Conservation (phyloP, 2,888 invertebrate genomes). For the Cerastoderma edule region DNA sequence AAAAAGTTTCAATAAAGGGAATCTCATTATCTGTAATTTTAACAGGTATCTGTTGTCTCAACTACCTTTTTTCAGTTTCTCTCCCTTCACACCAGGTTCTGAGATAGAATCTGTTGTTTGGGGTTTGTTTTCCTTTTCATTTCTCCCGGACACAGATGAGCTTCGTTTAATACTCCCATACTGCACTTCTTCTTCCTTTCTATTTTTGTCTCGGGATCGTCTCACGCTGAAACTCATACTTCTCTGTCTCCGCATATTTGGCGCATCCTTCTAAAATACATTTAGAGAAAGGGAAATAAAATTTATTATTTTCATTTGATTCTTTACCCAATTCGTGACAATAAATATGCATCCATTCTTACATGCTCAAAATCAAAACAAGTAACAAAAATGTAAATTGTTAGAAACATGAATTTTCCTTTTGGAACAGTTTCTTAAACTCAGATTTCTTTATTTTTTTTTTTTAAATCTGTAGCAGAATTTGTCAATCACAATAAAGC, state of each 20-base stretch:
- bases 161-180: constrained; percentile 66
- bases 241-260: constrained; percentile 42
- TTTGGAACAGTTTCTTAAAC: too few relatives aligned
- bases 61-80: constrained; percentile 64
- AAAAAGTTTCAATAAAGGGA: too few relatives aligned
- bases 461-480: too few relatives aligned
- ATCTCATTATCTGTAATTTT: too few relatives aligned
- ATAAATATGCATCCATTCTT: too few relatives aligned
- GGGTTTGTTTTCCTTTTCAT: constrained; percentile 63
- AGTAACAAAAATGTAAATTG: too few relatives aligned
- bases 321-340: neutral
- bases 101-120: constrained; percentile 64
- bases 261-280: constrained; percentile 40
- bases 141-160: constrained; percentile 67
- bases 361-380: too few relatives aligned
- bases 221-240: constrained; percentile 63
- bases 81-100: constrained; percentile 58
- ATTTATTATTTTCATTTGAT: neutral
- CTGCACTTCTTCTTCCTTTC: constrained; percentile 41
- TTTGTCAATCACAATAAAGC: too few relatives aligned
- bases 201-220: constrained; percentile 51
- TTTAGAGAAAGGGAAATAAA: neutral
- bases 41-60: too few relatives aligned
- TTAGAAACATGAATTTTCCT: too few relatives aligned
- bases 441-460: too few relatives aligned